Evolutionary conservation across 1,140 invertebrate genomes (phyloP).

Genomic region (Magallana angulata): DNA sequence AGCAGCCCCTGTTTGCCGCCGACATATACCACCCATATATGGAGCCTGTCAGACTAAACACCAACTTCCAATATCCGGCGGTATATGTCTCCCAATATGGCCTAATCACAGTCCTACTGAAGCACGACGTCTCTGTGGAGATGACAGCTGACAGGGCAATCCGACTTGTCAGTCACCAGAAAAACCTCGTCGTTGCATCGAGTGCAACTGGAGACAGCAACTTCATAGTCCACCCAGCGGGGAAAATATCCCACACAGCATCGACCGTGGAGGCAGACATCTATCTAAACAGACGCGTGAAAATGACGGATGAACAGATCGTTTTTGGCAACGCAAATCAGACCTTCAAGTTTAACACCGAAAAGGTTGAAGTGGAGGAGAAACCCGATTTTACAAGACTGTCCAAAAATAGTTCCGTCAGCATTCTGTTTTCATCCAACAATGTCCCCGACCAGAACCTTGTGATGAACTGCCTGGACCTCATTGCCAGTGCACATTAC

Average conservation of each 20-base stretch:
- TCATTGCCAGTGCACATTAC: constrained; percentile 68
- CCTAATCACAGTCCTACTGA: constrained; percentile 72
- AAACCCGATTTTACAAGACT: constrained; percentile 68
- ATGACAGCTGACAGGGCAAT: constrained; percentile 73
- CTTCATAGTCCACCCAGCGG: constrained; percentile 68
- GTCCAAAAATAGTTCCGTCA: constrained; percentile 69
- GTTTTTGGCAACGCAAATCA: constrained; percentile 65
- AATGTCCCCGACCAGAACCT: constrained; percentile 57
- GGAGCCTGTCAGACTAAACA: background rate
- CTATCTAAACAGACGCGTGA: constrained; percentile 50
- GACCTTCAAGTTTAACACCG: constrained; percentile 63
- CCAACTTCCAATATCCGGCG: constrained; percentile 69
- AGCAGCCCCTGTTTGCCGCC: background rate
- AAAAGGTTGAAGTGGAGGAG: constrained; percentile 60
- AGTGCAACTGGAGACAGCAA: constrained; percentile 68
- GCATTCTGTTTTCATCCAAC: constrained; percentile 69
- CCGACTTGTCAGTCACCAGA: constrained; percentile 72
- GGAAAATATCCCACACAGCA: constrained; percentile 69
- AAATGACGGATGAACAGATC: constrained; percentile 69
- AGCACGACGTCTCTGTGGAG: constrained; percentile 73
- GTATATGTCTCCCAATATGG: constrained; percentile 72
- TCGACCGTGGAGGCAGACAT: constrained; percentile 60
- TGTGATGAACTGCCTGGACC: constrained; percentile 63
- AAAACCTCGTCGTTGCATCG: constrained; percentile 71
- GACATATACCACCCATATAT: background rate